Evolutionary conservation across 2,888 invertebrate genomes (phyloP).

Genomic region (Sclerodermus sp.): DNA sequence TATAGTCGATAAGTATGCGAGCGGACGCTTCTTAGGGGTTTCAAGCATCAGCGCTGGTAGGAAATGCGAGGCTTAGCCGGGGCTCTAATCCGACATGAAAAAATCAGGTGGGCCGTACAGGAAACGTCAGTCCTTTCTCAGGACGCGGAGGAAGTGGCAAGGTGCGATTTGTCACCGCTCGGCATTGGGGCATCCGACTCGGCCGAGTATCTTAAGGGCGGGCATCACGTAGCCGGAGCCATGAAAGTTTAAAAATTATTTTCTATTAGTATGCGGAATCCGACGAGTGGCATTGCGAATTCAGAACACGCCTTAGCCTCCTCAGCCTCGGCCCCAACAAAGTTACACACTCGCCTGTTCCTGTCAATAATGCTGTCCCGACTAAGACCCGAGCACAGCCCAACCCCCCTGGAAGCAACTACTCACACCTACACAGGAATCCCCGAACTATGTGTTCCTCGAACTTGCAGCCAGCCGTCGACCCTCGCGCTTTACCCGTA

Average conservation of each 20-base stretch:
- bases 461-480: not conserved
- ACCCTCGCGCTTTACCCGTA: constrained; percentile 1
- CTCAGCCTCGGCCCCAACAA: constrained; percentile 23
- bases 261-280: constrained; percentile 38
- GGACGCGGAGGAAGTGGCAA: not conserved
- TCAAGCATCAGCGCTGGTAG: too few relatives aligned
- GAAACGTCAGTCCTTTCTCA: too few relatives aligned
- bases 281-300: constrained; percentile 31
- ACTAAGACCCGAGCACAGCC: constrained; percentile 17
- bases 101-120: too few relatives aligned
- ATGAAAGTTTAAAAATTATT: constrained; percentile 41
- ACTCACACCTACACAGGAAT: not conserved
- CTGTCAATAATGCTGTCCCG: constrained; percentile 42
- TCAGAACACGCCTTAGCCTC: constrained; percentile 29
- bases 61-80: too few relatives aligned
- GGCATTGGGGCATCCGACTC: too few relatives aligned
- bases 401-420: not conserved
- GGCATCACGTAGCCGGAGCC: not conserved
- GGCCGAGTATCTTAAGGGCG: too few relatives aligned
- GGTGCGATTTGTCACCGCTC: not conserved
- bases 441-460: not conserved
- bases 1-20: not conserved
- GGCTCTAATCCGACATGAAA: too few relatives aligned
- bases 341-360: constrained; percentile 36
- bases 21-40: not conserved